phyloP scores from a whole-genome alignment of 2,797 vertebrate species.

The Melanotaenia nigrans region DNA sequence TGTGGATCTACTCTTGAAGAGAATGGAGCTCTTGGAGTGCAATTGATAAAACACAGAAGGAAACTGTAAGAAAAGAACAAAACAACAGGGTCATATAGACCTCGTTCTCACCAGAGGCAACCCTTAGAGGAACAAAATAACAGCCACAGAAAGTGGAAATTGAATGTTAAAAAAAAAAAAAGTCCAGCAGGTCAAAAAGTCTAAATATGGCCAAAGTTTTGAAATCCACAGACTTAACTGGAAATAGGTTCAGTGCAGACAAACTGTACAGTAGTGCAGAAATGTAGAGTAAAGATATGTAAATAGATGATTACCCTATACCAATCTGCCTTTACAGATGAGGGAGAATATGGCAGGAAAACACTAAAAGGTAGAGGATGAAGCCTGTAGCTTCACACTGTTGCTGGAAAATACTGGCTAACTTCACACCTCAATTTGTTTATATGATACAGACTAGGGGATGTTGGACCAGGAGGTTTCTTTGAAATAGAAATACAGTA shows the following conservation, averaged over 20 bases:
- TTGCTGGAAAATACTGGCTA: not conserved
- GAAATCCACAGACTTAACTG: constrained; percentile 13
- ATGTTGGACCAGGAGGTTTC: too few species aligned
- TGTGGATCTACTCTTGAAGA: constrained; percentile 13
- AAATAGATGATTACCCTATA: constrained; percentile 24
- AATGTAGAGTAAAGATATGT: constrained; percentile 18
- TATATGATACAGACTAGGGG: not conserved
- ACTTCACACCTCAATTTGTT: not conserved
- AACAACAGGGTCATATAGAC: constrained; percentile 47
- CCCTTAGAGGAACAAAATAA: constrained; percentile 50
- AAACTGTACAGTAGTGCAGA: not conserved
- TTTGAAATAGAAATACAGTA: too few species aligned
- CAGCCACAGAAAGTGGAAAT: constrained; percentile 51
- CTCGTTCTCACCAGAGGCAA: constrained; percentile 26
- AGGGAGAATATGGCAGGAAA: not conserved
- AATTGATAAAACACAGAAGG: constrained; percentile 36
- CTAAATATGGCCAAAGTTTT: constrained; percentile 29
- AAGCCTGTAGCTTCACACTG: not conserved
- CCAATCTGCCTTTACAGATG: not conserved
- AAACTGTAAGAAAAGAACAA: constrained; percentile 38
- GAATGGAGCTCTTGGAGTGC: constrained; percentile 28
- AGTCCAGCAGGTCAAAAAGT: constrained; percentile 35
- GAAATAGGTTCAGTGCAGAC: constrained; percentile 13
- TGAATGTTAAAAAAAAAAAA: constrained; percentile 35
- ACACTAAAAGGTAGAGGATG: not conserved